Conservation (phyloP, 2,797 vertebrate species). For the Leptatherina wallacei region DNA sequence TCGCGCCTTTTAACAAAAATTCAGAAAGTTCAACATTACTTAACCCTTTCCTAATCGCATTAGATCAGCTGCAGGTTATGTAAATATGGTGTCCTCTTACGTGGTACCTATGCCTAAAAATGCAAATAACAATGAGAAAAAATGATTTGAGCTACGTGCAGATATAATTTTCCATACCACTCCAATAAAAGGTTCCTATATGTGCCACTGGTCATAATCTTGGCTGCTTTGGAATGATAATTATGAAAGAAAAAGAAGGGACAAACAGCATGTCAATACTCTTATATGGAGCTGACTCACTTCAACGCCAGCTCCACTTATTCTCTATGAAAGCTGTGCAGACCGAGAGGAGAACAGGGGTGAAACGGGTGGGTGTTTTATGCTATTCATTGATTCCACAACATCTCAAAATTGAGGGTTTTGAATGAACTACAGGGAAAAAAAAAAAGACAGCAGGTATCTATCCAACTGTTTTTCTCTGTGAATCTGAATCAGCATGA, state of each 20-base stretch:
- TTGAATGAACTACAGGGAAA: conserved; percentile 50
- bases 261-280: conserved; percentile 21
- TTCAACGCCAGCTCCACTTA: conserved; percentile 48
- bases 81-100: no score
- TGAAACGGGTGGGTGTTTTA: conserved; percentile 60
- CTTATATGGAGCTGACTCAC: conserved; percentile 60
- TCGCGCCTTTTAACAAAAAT: no score
- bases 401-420: conserved; percentile 36
- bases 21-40: no score
- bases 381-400: conserved; percentile 68
- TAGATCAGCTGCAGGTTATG: no score
- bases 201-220: neutral
- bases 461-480: conserved; percentile 17
- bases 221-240: conserved; percentile 9
- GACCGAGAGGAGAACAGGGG: conserved; percentile 59
- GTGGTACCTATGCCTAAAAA: no score
- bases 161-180: no score
- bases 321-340: conserved; percentile 54
- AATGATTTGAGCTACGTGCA: no score
- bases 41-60: no score
- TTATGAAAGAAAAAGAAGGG: conserved; percentile 2
- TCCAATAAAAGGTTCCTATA: no score
- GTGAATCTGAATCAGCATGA: conserved; percentile 9
- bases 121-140: no score
- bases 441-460: conserved; percentile 13